phyloP scores from a whole-genome alignment of 2,797 vertebrate genomes.

The Acrocephalus scirpaceus region DNA sequence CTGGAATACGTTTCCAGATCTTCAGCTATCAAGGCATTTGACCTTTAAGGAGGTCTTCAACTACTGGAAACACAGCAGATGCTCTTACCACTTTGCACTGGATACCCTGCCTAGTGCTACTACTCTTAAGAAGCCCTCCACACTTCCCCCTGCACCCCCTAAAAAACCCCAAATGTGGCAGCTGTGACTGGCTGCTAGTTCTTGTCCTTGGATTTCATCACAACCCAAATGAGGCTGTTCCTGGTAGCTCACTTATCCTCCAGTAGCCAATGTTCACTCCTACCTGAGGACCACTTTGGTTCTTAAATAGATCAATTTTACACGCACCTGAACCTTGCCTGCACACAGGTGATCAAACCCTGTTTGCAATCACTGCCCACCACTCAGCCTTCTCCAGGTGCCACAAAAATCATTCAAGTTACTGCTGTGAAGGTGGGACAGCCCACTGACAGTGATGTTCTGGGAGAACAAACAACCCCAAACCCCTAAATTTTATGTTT shows the following conservation, averaged over 20 bases:
- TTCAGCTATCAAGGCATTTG: neutral
- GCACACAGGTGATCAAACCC: neutral
- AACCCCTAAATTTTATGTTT: rapidly evolving
- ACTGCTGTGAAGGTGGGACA: neutral
- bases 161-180: neutral
- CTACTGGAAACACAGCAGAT: neutral
- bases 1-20: neutral
- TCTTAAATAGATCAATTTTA: neutral
- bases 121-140: neutral
- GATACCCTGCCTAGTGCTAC: neutral
- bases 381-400: neutral
- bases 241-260: neutral
- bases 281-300: neutral
- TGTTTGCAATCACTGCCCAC: neutral
- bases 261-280: neutral
- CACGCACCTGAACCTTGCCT: neutral
- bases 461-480: neutral
- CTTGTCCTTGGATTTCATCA: neutral
- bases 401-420: neutral
- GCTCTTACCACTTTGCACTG: neutral
- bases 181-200: neutral
- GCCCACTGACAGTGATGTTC: neutral
- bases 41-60: neutral
- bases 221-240: neutral
- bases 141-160: rapidly evolving